These are phyloP conservation scores for Brenthis ino DNA, from an alignment of 2,888 invertebrate genomes.

Conservation along the genomic window DNA sequence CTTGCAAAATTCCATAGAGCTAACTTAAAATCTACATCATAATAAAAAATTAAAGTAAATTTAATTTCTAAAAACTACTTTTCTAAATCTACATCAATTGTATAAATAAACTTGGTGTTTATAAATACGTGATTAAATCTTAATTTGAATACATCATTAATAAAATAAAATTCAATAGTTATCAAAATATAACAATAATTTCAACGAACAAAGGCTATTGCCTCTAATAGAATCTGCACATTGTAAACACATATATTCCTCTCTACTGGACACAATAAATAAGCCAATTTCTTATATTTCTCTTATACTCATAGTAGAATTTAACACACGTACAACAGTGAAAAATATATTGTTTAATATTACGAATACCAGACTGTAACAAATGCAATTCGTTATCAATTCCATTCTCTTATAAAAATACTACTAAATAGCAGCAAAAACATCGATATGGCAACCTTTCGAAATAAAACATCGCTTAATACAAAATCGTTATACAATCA, in stretches of 20 bases:
- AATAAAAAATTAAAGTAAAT: conserved; percentile 15
- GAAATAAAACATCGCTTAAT: conserved; percentile 22
- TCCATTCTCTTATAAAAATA: conserved; percentile 54
- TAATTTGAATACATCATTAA: conserved; percentile 36
- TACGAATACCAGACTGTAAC: conserved; percentile 52
- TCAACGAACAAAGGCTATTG: conserved; percentile 38
- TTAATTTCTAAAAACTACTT: conserved; percentile 19
- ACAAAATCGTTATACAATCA: conserved; percentile 22
- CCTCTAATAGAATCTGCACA: conserved; percentile 48
- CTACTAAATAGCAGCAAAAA: conserved; percentile 45
- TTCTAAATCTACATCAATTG: conserved; percentile 33
- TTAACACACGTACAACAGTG: conserved; percentile 51
- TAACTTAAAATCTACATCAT: conserved; percentile 33
- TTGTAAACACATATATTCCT: conserved; percentile 43
- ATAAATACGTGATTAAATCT: conserved; percentile 22
- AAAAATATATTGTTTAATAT: conserved; percentile 53
- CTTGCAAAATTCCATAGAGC: conserved; percentile 40
- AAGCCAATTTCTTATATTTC: conserved; percentile 40
- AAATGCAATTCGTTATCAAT: conserved; percentile 72
- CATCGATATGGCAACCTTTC: conserved; percentile 67
- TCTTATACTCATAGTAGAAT: conserved; percentile 40
- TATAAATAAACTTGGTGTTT: conserved; percentile 38
- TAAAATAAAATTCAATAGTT: conserved; percentile 44
- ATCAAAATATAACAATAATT: conserved; percentile 48
- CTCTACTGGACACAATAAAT: conserved; percentile 57